Conservation (phyloP, 2,113 vertebrate species). For the Stictonetta naevosa region DNA sequence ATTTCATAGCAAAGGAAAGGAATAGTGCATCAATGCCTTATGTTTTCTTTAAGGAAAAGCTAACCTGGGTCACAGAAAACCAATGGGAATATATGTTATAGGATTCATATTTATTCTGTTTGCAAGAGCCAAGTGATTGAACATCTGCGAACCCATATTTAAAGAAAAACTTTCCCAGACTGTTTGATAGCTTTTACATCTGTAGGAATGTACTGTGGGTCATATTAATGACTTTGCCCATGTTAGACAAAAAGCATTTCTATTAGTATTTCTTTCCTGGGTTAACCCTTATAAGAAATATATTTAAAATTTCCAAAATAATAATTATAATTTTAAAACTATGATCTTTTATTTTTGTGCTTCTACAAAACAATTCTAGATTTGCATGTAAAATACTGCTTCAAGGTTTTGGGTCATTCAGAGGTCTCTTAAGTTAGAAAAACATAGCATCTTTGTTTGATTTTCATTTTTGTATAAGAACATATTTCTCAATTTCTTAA, state of each 20-base stretch:
- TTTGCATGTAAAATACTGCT: neutral
- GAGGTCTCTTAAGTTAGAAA: neutral
- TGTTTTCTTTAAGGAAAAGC: constrained; percentile 30
- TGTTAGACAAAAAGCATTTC: neutral
- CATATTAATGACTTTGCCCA: constrained; percentile 32
- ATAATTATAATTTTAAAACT: neutral
- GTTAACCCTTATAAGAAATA: neutral
- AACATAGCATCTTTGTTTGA: neutral
- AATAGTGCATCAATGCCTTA: neutral
- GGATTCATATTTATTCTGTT: constrained; percentile 35
- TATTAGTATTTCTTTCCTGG: neutral
- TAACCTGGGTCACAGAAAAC: neutral
- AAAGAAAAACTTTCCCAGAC: constrained; percentile 60
- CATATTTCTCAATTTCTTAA: neutral
- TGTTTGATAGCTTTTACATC: constrained; percentile 62
- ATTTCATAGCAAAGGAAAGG: constrained; percentile 21
- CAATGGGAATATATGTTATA: constrained; percentile 18
- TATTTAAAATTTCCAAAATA: neutral
- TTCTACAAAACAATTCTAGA: neutral
- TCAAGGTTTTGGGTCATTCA: neutral
- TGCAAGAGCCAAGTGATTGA: constrained; percentile 12
- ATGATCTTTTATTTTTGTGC: neutral
- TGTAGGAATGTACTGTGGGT: constrained; percentile 16
- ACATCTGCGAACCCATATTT: constrained; percentile 25
- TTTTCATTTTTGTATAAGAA: neutral